phyloP scores from a whole-genome alignment of 1,140 invertebrate species.

The Stegodyphus mimosarum region DNA sequence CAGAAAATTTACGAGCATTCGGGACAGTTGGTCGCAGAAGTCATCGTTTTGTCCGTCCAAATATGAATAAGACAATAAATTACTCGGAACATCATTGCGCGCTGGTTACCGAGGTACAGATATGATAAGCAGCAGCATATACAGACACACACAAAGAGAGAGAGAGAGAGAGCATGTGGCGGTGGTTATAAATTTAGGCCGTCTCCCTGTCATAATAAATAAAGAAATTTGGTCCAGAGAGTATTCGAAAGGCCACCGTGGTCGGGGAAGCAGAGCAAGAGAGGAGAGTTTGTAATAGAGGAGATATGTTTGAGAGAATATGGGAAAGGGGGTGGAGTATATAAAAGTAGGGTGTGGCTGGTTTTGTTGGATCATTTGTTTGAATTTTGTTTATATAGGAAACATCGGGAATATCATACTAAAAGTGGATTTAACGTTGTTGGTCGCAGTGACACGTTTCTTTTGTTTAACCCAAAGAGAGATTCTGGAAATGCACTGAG shows the following conservation, averaged over 20 bases:
- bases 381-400: background rate
- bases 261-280: background rate
- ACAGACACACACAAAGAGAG: no score
- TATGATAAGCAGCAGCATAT: background rate
- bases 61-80: conserved; percentile 51
- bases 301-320: background rate
- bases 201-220: conserved; percentile 40
- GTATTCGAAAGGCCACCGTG: background rate
- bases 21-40: conserved; percentile 30
- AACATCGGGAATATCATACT: no score
- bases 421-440: no score
- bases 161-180: no score
- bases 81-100: conserved; percentile 16
- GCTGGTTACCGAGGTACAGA: background rate
- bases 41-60: conserved; percentile 41
- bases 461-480: no score
- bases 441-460: no score
- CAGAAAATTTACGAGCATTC: conserved; percentile 33
- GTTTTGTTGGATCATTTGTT: conserved; percentile 8
- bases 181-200: conserved; percentile 38
- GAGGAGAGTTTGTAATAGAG: background rate
- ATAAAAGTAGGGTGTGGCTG: conserved; percentile 23
- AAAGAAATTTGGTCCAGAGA: conserved; percentile 20
- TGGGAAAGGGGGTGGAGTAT: conserved; percentile 21
- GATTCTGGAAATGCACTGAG: no score